Conservation (phyloP, 2,113 vertebrate genomes). For the Chaenocephalus aceratus region DNA sequence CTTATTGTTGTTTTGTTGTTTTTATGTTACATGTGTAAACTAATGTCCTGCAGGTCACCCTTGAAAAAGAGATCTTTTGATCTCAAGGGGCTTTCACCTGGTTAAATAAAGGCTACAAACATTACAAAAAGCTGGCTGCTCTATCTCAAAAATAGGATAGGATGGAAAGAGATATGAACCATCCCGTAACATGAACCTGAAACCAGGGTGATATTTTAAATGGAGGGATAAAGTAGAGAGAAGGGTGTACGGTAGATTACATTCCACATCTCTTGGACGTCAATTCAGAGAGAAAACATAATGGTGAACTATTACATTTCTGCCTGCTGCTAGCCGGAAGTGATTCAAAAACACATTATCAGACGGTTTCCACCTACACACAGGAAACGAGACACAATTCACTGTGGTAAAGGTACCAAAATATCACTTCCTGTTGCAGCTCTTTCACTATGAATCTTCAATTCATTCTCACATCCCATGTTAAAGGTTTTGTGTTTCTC, state of each 20-base stretch:
- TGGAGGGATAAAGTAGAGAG: not conserved
- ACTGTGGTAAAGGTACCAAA: slow-evolving; percentile 28
- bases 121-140: not conserved
- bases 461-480: not conserved
- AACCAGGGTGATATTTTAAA: not conserved
- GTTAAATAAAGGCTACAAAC: no score
- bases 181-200: not conserved
- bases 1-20: no score
- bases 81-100: no score
- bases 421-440: slow-evolving; percentile 64
- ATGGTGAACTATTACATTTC: not conserved
- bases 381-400: slow-evolving; percentile 54
- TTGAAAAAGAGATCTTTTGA: no score
- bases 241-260: not conserved
- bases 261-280: not conserved
- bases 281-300: not conserved
- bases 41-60: no score
- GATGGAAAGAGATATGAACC: slow-evolving; percentile 25
- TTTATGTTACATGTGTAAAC: no score
- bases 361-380: slow-evolving; percentile 2
- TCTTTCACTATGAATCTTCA: not conserved
- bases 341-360: slow-evolving; percentile 32
- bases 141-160: slow-evolving; percentile 4
- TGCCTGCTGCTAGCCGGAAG: slow-evolving; percentile 21
- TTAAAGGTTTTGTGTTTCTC: not conserved